Percentiles rank a stretch among this genome's conserved stretches.
phyloP scores from a whole-genome alignment of 2,113 vertebrate genomes.

The Cricetomys ansorgei region DNA sequence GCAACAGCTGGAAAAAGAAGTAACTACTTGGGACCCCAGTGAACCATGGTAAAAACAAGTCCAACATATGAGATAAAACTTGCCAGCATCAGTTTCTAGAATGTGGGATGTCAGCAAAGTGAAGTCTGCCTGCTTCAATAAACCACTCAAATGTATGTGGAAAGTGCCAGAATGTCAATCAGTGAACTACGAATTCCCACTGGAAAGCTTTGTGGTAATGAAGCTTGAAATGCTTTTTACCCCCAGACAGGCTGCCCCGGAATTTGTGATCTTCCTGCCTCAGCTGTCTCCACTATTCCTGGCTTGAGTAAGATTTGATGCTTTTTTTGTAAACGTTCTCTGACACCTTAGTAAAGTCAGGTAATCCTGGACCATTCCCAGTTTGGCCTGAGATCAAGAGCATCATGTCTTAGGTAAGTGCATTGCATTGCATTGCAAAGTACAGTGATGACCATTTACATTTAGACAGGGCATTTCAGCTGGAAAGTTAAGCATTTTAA shows the following conservation, averaged over 20 bases:
- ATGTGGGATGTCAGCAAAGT: not conserved
- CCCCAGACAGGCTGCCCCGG: not conserved
- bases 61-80: too few species aligned
- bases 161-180: not conserved
- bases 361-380: too few species aligned
- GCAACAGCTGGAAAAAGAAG: not conserved
- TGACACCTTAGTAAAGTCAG: not conserved
- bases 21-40: accelerated
- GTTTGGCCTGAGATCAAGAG: not conserved
- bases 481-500: not conserved
- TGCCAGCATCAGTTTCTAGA: accelerated
- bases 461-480: too few species aligned
- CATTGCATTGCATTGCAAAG: too few species aligned
- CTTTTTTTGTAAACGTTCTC: not conserved
- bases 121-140: not conserved
- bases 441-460: accelerated
- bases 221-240: not conserved
- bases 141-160: not conserved
- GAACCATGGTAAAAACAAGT: accelerated
- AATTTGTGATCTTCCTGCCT: not conserved
- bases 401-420: accelerated
- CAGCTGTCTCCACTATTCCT: not conserved
- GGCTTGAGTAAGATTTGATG: not conserved
- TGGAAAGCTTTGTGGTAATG: not conserved
- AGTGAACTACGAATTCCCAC: not conserved